Evolutionary conservation across 1,140 invertebrate genomes (phyloP).

Genomic region (Zaprionus capensis): DNA sequence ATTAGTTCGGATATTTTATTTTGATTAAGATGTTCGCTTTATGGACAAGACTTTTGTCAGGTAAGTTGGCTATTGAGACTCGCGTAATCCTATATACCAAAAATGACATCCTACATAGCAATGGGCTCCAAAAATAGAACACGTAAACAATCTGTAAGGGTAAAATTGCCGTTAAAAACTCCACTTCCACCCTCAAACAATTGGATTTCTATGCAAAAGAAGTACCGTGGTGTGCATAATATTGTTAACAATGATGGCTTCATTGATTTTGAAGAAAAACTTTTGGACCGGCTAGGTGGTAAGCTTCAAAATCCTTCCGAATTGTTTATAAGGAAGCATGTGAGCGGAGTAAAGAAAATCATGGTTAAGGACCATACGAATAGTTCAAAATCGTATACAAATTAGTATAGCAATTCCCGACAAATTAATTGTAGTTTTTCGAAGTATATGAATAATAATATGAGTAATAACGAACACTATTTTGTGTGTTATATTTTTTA

Average conservation of each 20-base stretch:
- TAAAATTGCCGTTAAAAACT: not conserved
- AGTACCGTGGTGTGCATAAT: not conserved
- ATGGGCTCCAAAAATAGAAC: not conserved
- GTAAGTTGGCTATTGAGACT: not conserved
- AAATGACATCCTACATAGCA: not conserved
- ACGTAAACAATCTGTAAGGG: not conserved
- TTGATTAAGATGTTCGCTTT: not conserved
- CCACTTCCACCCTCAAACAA: not conserved
- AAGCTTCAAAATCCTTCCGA: conserved; percentile 7
- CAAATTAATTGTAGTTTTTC: not conserved
- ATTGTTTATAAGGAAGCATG: conserved; percentile 15
- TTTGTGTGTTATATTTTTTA: not conserved
- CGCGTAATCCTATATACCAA: not conserved
- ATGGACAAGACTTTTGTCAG: not conserved
- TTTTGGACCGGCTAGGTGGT: not conserved
- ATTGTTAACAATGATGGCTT: not conserved
- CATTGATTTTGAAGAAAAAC: not conserved
- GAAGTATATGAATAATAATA: not conserved
- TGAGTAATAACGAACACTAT: no score
- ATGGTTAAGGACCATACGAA: not conserved
- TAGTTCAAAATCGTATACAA: not conserved
- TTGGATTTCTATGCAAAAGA: not conserved
- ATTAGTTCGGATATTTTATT: not conserved
- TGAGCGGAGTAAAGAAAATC: not conserved
- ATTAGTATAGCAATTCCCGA: not conserved